Base-by-base conservation (phyloP, 2,888 invertebrate genomes). In the Colostygia pectinataria region DNA sequence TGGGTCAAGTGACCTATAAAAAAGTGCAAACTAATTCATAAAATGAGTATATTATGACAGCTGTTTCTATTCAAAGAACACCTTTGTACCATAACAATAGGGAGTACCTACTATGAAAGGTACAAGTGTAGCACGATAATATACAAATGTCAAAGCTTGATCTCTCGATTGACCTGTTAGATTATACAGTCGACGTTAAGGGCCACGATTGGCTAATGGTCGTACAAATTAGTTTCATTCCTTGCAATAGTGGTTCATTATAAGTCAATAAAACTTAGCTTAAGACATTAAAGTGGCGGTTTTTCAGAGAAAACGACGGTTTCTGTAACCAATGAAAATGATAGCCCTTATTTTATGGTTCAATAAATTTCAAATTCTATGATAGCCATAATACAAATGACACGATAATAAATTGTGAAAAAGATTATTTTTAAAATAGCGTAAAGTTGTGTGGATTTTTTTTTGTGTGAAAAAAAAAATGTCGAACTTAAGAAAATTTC, bases 111-210 rank as follows among this genome's bases (percentile, higher is more conserved):
- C 43, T 53, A 18, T 54, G 54, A 66, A 73, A 69, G 66, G 61
- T 45, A 54, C 63, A 71, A 66, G 61, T 66, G 65, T 71, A 68
- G 20, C 68, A 74, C 68, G n/a, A n/a, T n/a, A 69, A 73, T 74
- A 77, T 71, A 70, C 68, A 80, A 83, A 83, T 83, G 80, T 74
- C 83, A 78, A 74, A 65, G 62, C 53, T 60, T 77, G 76, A 78
- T 77, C 74, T 73, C 44, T 55, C 54, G 60, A 57, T 61, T 68
- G 70, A 72, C 70, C 75, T 49, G 42, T 60, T 57, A 55, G 58
- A 65, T 64, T 65, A 59, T 47, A 60, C 58, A 59, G 51, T 46
- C 53, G 57, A 50, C 55, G 55, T 61, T 63, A 56, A 59, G 57
- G 64, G 68, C 46, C 41, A 36, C 29, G 49, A 54, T 55, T 55